Conservation (phyloP, 2,113 vertebrate species). For the Cairina moschata region DNA sequence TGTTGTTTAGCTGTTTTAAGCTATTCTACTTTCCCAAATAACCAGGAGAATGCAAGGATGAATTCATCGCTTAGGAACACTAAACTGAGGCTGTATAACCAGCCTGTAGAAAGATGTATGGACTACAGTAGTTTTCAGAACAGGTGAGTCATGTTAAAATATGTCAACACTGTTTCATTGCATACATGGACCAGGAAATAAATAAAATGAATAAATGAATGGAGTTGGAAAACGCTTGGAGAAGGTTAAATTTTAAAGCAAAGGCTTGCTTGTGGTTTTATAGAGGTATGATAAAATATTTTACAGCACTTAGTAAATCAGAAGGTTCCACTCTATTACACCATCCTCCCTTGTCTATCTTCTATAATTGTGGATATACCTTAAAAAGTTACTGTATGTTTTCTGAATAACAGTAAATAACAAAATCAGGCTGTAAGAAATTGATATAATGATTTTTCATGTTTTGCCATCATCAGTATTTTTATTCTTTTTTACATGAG, state of each 20-base stretch:
- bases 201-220: background rate
- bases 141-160: background rate
- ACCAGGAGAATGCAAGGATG: background rate
- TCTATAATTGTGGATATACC: background rate
- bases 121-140: background rate
- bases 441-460: background rate
- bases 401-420: background rate
- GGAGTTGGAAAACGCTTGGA: background rate
- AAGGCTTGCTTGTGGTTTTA: background rate
- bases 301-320: background rate
- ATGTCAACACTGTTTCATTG: background rate
- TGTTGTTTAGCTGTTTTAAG: background rate
- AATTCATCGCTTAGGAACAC: background rate
- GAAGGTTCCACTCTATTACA: background rate
- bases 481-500: background rate
- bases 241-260: background rate
- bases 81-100: background rate
- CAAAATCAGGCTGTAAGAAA: background rate
- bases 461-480: background rate
- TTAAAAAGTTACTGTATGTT: background rate
- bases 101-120: background rate
- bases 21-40: background rate
- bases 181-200: background rate
- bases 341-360: background rate
- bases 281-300: background rate